Percentiles rank a stretch among this genome's conserved stretches.
Conservation (phyloP, 2,888 invertebrate species). For the Theodoxus fluviatilis region DNA sequence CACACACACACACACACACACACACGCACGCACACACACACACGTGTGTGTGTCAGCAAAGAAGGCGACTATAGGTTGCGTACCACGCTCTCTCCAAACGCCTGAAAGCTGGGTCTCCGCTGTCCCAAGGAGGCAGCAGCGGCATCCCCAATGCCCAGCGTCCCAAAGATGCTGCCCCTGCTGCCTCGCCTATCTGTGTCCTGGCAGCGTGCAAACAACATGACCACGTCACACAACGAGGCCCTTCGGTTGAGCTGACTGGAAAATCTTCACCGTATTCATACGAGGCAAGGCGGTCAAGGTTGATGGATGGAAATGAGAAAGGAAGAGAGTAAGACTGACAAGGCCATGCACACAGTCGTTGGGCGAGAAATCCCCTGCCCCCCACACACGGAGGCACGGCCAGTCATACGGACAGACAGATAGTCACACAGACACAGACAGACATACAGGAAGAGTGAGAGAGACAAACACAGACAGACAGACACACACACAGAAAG, state of each 20-base stretch:
- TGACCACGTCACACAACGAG: conserved; percentile 21
- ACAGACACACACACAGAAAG: too few relatives aligned
- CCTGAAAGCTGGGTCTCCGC: conserved; percentile 60
- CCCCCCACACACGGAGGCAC: too few relatives aligned
- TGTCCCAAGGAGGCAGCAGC: conserved; percentile 33
- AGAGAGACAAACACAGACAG: too few relatives aligned
- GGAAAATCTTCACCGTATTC: neutral
- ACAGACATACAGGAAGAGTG: too few relatives aligned
- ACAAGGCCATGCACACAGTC: too few relatives aligned
- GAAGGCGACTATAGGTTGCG: conserved; percentile 18
- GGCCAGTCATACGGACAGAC: too few relatives aligned
- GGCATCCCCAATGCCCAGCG: conserved; percentile 46
- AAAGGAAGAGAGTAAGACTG: too few relatives aligned
- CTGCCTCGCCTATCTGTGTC: conserved; percentile 54
- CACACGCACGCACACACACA: neutral
- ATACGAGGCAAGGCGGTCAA: neutral
- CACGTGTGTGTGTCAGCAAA: neutral
- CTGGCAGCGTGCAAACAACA: conserved; percentile 34
- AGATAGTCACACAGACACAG: too few relatives aligned
- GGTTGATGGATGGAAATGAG: neutral
- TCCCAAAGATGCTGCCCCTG: conserved; percentile 53
- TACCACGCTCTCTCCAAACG: conserved; percentile 63
- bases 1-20: conserved; percentile 4
- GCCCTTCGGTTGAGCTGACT: neutral
- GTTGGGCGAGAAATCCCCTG: too few relatives aligned